Conservation (phyloP, 2,888 invertebrate species). For the Drosophila hamatofila region DNA sequence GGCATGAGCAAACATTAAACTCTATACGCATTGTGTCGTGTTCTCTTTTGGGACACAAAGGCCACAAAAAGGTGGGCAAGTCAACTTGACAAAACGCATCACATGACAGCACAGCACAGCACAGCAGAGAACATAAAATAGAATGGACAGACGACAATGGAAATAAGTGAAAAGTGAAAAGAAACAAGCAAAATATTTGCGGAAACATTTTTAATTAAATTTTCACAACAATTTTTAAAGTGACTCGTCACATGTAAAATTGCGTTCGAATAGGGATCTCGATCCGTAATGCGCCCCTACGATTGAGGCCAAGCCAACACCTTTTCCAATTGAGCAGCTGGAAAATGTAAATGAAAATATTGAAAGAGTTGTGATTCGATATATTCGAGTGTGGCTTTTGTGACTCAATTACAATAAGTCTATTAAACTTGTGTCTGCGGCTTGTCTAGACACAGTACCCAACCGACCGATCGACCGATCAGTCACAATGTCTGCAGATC, state of each 20-base stretch:
- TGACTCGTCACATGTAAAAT: slow-evolving; percentile 57
- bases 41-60: slow-evolving; percentile 77
- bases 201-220: slow-evolving; percentile 67
- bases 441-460: slow-evolving; percentile 64
- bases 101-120: slow-evolving; percentile 44
- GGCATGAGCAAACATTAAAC: slow-evolving; percentile 59
- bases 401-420: slow-evolving; percentile 82
- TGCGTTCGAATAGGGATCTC: slow-evolving; percentile 38
- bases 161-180: slow-evolving; percentile 16
- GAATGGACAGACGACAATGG: slow-evolving; percentile 25
- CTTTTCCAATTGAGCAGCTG: slow-evolving; percentile 55
- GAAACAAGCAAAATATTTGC: slow-evolving; percentile 58
- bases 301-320: slow-evolving; percentile 26
- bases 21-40: slow-evolving; percentile 60
- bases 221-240: slow-evolving; percentile 29
- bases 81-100: slow-evolving; percentile 67
- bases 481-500: slow-evolving; percentile 48
- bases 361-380: slow-evolving; percentile 66
- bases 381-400: slow-evolving; percentile 74
- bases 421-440: slow-evolving; percentile 77
- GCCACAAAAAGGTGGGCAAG: slow-evolving; percentile 72
- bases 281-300: slow-evolving; percentile 19
- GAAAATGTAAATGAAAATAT: slow-evolving; percentile 21
- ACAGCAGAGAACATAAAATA: neutral
- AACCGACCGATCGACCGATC: slow-evolving; percentile 35